These are phyloP conservation scores for Nebria brevicollis DNA, from an alignment of 2,888 invertebrate genomes.

Conservation along the genomic window DNA sequence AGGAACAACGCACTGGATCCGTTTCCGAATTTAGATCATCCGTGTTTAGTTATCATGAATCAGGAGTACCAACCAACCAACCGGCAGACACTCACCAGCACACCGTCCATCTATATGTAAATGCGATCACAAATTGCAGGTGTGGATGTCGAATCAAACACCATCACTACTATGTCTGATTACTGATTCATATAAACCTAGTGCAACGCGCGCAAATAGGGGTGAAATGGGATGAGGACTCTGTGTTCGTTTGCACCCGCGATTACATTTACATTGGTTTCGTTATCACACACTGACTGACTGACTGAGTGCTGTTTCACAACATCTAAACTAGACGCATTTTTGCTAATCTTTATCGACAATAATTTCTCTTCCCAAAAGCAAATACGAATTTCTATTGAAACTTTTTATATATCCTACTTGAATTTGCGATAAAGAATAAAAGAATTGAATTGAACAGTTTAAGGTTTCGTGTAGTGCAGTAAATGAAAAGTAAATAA, in stretches of 20 bases:
- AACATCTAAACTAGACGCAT: too few species aligned
- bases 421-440: neutral
- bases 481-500: neutral
- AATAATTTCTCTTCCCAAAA: too few species aligned
- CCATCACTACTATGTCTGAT: constrained; percentile 47
- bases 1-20: neutral
- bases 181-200: constrained; percentile 43
- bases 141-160: constrained; percentile 52
- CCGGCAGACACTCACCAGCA: constrained; percentile 4
- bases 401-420: too few species aligned
- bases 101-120: constrained; percentile 56
- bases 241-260: constrained; percentile 51
- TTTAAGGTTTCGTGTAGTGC: constrained; percentile 5
- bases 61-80: constrained; percentile 39
- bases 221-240: neutral
- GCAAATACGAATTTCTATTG: too few species aligned
- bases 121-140: constrained; percentile 56
- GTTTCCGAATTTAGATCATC: constrained; percentile 52
- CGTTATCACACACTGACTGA: too few species aligned
- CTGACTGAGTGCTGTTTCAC: too few species aligned
- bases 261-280: constrained; percentile 49
- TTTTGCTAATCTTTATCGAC: too few species aligned
- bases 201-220: neutral
- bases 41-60: constrained; percentile 55
- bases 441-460: constrained; percentile 15